phyloP scores from a whole-genome alignment of 2,113 vertebrate genomes.

The Eubucco bourcierii region DNA sequence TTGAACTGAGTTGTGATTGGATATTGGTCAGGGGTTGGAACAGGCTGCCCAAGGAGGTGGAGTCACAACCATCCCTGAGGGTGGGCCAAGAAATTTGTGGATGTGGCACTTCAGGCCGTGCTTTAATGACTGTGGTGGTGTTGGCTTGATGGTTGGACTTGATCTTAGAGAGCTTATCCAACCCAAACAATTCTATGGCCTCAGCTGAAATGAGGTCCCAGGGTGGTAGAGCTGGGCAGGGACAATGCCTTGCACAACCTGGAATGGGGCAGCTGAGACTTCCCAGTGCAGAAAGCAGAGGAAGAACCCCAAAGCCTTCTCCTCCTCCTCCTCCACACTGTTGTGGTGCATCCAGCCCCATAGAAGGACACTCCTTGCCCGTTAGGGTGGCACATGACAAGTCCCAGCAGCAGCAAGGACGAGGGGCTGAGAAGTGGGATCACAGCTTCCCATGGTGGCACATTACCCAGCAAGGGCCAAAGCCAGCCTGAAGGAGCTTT shows the following conservation, averaged over 20 bases:
- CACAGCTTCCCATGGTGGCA: rapidly evolving
- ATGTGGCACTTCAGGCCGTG: too few species aligned
- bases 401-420: neutral
- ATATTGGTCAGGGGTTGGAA: too few species aligned
- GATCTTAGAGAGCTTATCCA: too few species aligned
- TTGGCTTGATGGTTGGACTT: too few species aligned
- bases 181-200: neutral
- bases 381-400: rapidly evolving
- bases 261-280: neutral
- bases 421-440: rapidly evolving
- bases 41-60: too few species aligned
- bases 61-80: too few species aligned
- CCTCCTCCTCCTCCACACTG: neutral
- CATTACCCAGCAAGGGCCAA: neutral
- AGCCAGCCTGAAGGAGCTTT: rapidly evolving
- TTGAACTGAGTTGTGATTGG: neutral
- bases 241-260: rapidly evolving
- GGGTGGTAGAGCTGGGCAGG: neutral
- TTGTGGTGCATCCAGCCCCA: rapidly evolving
- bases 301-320: neutral
- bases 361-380: rapidly evolving
- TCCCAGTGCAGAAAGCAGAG: neutral
- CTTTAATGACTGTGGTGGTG: too few species aligned
- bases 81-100: too few species aligned
- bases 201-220: neutral